Evolutionary conservation across 2,797 vertebrate species (phyloP), one percentile per base, ranked within the genome.

Genomic region (Psittacula echo): DNA sequence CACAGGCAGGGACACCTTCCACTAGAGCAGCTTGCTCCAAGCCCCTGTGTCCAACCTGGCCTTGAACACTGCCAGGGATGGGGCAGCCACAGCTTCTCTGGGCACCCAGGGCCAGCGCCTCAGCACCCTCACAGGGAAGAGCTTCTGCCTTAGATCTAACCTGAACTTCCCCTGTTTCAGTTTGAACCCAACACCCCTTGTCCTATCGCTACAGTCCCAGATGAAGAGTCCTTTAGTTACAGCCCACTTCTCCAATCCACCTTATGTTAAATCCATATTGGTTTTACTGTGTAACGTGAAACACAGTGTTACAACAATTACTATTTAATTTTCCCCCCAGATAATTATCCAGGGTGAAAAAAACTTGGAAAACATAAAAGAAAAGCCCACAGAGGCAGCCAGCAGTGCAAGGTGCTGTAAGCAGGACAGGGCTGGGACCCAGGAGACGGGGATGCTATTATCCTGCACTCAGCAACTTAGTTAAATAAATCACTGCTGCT

Each of bases 331-430:
- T 45, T 56, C 56, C 48, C 44, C 22, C 11, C 32, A 64, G 51
- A 16, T 19, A 65, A 74, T 26, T 45, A 10, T 5, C 30, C 30
- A n/a, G n/a, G 21, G 41, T 24, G 21, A 9, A 68, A 80, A 50
- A 3, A 16, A 45, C 41, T 3, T 18, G 45, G n/a, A 37, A 50
- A 19, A 27, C 14, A 16, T 3, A 1, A 15, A 54, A 53, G 47
- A 22, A 18, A 29, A 86, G 26, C 22, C 39, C 17, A 4, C 17
- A 5, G 17, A 47, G 54, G 5, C 65, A 74, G 76, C 2, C 56
- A 68, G 72, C 54, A 23, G 21, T 4, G 32, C 60, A 5, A 2
- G 5, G 9, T 2, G 7, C 18, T 3, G 3, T 2, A 1, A 10
- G 45, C 73, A 54, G 83, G 54, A 24, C 34, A n/a, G 71, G 26